phyloP scores from a whole-genome alignment of 2,113 vertebrate genomes.

The Panurus biarmicus region DNA sequence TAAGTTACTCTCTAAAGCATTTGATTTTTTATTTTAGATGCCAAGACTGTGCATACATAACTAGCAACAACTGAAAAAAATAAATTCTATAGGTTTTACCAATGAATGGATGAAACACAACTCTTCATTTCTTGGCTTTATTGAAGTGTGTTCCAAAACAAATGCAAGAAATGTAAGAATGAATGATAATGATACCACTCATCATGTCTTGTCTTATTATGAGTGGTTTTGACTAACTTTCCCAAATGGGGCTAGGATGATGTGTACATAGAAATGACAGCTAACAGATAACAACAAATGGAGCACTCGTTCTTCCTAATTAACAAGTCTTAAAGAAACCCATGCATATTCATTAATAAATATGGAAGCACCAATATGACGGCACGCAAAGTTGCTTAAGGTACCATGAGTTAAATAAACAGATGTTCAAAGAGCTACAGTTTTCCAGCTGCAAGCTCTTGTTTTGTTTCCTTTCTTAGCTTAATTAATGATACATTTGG shows the following conservation, averaged over 20 bases:
- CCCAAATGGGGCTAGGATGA: not conserved
- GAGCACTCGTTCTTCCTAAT: not conserved
- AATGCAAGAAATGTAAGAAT: not conserved
- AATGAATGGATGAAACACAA: not conserved
- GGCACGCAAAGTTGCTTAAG: not conserved
- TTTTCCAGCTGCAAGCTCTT: not conserved
- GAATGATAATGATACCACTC: rapidly evolving
- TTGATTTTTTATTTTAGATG: not conserved
- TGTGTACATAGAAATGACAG: not conserved
- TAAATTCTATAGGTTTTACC: not conserved
- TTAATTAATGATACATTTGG: not conserved
- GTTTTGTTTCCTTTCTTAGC: not conserved
- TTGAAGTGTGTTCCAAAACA: not conserved
- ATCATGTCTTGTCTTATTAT: not conserved
- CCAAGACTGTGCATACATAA: not conserved
- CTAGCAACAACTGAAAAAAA: not conserved
- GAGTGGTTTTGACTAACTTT: not conserved
- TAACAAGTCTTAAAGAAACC: not conserved
- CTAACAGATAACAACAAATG: not conserved
- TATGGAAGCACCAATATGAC: not conserved
- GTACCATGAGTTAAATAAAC: not conserved
- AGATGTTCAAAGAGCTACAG: not conserved
- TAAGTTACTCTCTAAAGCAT: not conserved
- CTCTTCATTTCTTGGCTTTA: not conserved
- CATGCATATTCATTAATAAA: not conserved